phyloP scores from a whole-genome alignment of 92 coral and sea anemone species.

The Hydrozoanthus gracilis region DNA sequence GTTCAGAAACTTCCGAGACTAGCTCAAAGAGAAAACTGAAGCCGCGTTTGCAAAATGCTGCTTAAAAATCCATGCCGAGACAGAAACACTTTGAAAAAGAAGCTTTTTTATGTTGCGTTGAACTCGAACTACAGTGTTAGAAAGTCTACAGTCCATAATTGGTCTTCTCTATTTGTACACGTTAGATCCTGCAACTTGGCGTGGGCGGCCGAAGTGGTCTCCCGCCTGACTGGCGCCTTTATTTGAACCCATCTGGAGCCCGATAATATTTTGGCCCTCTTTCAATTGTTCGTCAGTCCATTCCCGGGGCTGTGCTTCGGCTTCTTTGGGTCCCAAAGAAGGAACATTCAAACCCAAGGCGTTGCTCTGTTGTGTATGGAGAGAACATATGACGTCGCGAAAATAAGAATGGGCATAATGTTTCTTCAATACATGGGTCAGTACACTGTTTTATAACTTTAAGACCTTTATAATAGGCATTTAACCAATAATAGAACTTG shows the following conservation, averaged over 20 bases:
- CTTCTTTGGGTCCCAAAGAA: conserved; percentile 90
- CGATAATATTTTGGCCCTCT: conserved; percentile 74
- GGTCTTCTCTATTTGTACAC: conserved; percentile 3
- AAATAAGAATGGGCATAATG: too few relatives aligned
- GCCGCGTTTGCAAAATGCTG: too few relatives aligned
- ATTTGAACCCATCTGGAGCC: conserved; percentile 86
- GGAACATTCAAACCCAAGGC: conserved; percentile 58
- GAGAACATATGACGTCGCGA: neutral
- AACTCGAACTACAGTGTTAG: too few relatives aligned
- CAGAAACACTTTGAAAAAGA: too few relatives aligned
- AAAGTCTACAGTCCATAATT: neutral
- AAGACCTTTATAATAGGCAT: too few relatives aligned
- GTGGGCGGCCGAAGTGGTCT: conserved; percentile 68
- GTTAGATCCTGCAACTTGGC: conserved; percentile 68
- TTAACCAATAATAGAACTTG: too few relatives aligned
- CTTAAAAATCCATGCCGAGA: too few relatives aligned
- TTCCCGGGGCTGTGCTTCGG: conserved; percentile 75
- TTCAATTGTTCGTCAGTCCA: conserved; percentile 86
- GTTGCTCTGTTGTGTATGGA: conserved; percentile 52
- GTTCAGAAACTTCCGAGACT: too few relatives aligned
- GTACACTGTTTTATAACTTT: too few relatives aligned
- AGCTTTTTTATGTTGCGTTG: too few relatives aligned
- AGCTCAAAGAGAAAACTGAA: too few relatives aligned
- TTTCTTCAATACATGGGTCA: too few relatives aligned
- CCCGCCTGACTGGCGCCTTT: conserved; percentile 79